Conservation (phyloP, 2,113 vertebrate genomes). For the Garra rufa region DNA sequence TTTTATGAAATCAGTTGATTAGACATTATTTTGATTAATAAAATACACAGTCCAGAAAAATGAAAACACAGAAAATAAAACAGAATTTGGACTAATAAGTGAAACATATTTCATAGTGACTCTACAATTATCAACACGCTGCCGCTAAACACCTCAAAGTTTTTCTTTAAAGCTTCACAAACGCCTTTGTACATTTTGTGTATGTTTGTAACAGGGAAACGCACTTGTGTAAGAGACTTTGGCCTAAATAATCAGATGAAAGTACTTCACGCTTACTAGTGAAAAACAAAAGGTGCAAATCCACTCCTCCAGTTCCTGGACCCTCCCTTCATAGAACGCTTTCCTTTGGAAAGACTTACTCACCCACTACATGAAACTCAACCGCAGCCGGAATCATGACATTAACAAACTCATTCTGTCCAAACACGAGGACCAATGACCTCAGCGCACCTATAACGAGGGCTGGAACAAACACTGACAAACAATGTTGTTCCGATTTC, state of each 20-base stretch:
- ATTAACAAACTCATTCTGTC: neutral
- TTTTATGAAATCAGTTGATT: no score
- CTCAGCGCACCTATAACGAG: neutral
- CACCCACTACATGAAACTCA: neutral
- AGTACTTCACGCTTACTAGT: slow-evolving; percentile 22
- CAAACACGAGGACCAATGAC: neutral
- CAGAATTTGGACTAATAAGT: fast-evolving
- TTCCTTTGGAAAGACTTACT: neutral
- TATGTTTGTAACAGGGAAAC: neutral
- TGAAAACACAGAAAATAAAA: no score
- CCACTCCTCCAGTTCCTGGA: neutral
- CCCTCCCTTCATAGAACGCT: neutral
- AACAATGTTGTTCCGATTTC: no score
- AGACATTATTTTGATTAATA: no score
- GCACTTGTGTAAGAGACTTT: slow-evolving; percentile 35
- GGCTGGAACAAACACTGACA: neutral
- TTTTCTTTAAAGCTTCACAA: neutral
- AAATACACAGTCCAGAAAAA: no score
- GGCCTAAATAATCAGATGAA: slow-evolving; percentile 22
- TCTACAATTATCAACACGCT: neutral
- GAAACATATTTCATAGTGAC: no score
- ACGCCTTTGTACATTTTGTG: neutral
- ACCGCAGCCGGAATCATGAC: neutral
- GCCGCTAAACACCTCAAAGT: neutral
- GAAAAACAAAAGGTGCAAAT: slow-evolving; percentile 40